phyloP scores from a whole-genome alignment of 2,113 vertebrate species.

The Pycnonotus jocosus region DNA sequence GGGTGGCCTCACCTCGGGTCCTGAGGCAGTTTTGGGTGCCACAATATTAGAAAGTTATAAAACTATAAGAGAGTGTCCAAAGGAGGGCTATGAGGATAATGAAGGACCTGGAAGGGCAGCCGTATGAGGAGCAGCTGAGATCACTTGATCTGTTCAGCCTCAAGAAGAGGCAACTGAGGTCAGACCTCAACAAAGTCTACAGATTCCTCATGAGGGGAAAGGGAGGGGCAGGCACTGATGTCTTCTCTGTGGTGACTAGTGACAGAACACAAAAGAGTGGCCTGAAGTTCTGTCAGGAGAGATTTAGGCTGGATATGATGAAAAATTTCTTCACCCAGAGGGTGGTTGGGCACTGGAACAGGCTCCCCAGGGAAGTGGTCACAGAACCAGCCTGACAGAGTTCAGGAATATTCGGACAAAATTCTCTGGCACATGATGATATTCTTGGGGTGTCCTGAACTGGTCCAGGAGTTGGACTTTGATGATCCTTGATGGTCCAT shows the following conservation, averaged over 20 bases:
- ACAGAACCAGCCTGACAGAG: neutral
- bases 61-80: no score
- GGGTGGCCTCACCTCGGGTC: fast-evolving
- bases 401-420: fast-evolving
- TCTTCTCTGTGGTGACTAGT: neutral
- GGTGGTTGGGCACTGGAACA: neutral
- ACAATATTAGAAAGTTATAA: neutral
- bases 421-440: neutral
- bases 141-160: neutral
- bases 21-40: neutral
- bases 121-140: neutral
- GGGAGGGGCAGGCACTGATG: neutral
- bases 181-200: neutral
- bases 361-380: neutral
- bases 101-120: neutral
- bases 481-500: neutral
- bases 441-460: neutral
- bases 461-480: neutral
- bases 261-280: neutral
- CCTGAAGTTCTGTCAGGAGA: neutral
- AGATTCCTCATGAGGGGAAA: fast-evolving
- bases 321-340: neutral
- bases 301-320: neutral
- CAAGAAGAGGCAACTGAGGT: neutral
- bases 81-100: neutral